Conservation (phyloP, 2,888 invertebrate species). For the Baronia brevicornis region DNA sequence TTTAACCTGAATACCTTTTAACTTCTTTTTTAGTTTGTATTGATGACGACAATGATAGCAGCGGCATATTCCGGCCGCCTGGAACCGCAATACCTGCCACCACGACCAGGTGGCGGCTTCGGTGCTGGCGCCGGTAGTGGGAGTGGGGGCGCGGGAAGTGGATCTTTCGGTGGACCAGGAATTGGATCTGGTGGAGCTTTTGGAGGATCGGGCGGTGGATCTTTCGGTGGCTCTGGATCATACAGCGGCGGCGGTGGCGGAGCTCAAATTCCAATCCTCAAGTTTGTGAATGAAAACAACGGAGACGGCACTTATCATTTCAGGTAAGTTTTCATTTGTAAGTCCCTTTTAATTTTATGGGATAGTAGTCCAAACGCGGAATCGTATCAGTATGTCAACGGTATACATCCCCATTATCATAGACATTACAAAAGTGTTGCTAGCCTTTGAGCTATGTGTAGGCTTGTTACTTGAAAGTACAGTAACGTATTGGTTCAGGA, state of each 20-base stretch:
- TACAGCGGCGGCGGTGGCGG: constrained; percentile 40
- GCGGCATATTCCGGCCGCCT: constrained; percentile 48
- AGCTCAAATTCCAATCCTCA: constrained; percentile 72
- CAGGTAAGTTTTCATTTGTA: too few species aligned
- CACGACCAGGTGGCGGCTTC: constrained; percentile 31
- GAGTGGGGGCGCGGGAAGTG: constrained; percentile 25
- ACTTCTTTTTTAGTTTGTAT: constrained; percentile 23
- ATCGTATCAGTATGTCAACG: too few species aligned
- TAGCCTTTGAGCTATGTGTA: too few species aligned
- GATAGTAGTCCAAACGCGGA: too few species aligned
- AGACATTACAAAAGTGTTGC: too few species aligned
- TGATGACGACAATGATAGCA: constrained; percentile 44
- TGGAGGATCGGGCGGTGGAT: constrained; percentile 21
- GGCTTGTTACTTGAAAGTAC: too few species aligned
- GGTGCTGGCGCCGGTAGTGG: constrained; percentile 27
- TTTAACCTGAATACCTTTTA: background rate
- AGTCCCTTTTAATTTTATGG: too few species aligned
- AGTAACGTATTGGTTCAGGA: too few species aligned
- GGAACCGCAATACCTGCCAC: constrained; percentile 47
- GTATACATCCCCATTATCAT: too few species aligned
- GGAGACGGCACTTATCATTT: constrained; percentile 79
- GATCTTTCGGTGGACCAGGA: constrained; percentile 32
- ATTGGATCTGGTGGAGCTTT: constrained; percentile 24
- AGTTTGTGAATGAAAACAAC: constrained; percentile 78
- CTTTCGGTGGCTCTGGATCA: constrained; percentile 23